Evolutionary conservation across 1,140 invertebrate species (phyloP).

Genomic region (Goniozus legneri): DNA sequence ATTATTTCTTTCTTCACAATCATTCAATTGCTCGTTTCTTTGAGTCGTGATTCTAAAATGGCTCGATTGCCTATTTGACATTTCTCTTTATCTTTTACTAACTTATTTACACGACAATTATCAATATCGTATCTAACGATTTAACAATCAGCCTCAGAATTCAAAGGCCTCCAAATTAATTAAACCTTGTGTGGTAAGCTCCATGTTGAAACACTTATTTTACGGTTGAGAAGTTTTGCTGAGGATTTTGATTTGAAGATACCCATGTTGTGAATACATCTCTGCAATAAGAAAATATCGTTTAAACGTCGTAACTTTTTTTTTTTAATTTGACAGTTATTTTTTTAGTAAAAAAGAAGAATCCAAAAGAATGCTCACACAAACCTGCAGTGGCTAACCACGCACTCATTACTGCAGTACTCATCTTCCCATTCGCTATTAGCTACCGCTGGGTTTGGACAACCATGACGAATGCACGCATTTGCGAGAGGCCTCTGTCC

Average conservation of each 20-base stretch:
- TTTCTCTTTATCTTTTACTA: slow-evolving; percentile 12
- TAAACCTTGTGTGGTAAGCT: slow-evolving; percentile 2
- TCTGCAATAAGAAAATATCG: slow-evolving; percentile 56
- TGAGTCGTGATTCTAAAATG: too few relatives aligned
- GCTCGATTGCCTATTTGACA: neutral
- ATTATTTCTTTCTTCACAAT: too few relatives aligned
- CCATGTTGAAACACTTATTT: slow-evolving; percentile 48
- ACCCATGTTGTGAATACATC: slow-evolving; percentile 90
- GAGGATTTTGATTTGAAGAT: slow-evolving; percentile 72
- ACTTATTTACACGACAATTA: slow-evolving; percentile 30
- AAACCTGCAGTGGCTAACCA: slow-evolving; percentile 91
- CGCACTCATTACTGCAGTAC: slow-evolving; percentile 97
- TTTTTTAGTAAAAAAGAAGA: slow-evolving; percentile 9
- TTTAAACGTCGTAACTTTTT: slow-evolving; percentile 5
- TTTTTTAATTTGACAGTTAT: too few relatives aligned
- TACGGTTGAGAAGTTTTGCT: slow-evolving; percentile 61
- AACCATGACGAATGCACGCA: slow-evolving; percentile 84
- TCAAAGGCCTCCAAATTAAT: slow-evolving; percentile 20
- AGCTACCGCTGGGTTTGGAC: slow-evolving; percentile 83
- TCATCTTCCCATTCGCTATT: slow-evolving; percentile 96
- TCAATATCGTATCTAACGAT: slow-evolving; percentile 24
- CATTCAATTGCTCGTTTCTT: too few relatives aligned
- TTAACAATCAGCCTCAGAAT: slow-evolving; percentile 18
- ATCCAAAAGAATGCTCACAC: slow-evolving; percentile 29
- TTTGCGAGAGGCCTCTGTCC: slow-evolving; percentile 56